Evolutionary conservation across 2,797 vertebrate genomes (phyloP), one percentile per base, ranked within the genome.

Genomic region (Coregonus sp.): DNA sequence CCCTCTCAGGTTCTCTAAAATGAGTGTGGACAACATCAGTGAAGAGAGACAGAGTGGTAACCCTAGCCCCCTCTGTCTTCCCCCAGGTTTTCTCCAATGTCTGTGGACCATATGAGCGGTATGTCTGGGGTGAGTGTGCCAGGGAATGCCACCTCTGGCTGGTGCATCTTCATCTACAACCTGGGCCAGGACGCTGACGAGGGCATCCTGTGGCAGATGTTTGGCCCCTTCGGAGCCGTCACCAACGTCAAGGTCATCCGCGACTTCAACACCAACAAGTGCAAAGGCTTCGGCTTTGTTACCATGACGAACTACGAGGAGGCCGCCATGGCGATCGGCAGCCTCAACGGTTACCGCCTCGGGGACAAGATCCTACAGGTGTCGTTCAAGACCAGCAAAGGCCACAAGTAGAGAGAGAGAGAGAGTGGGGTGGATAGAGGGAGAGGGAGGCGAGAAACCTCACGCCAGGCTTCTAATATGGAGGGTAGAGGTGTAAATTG

Each of bases 261-360:
- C 78, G 98, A 99, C 94, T 99, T 99, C 95, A 99, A 98, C 96
- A 99, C 97, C 95, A 99, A 99, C 96, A 99, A 99, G 94, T 99
- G 98, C 94, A 99, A 99, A 94, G 98, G 98, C 86, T 99, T 99
- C 90, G 98, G 98, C 90, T 99, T 99, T 92, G 98, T 99, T 88
- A 99, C 98, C 92, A 99, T 99, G 98, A 97, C 97, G 83, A 99
- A 99, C 95, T 99, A 99, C 95, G 98, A 99, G 94, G 98, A 99
- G 93, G 98, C 98, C 29, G 97, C 98, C 85, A 98, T 99, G 97
- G 98, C 98, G 92, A 99, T 99, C 87, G 97, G 97, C 84, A 99
- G 98, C 92, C 96, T 99, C 89, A 99, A 99, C 54, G 98, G 97
- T 91, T 99, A 98, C 93, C 96, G 97, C 91, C 95, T 99, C 72